Evolutionary conservation across 2,797 vertebrate genomes (phyloP), one percentile per base, ranked within the genome.

Genomic region (Phylloscopus collybita): DNA sequence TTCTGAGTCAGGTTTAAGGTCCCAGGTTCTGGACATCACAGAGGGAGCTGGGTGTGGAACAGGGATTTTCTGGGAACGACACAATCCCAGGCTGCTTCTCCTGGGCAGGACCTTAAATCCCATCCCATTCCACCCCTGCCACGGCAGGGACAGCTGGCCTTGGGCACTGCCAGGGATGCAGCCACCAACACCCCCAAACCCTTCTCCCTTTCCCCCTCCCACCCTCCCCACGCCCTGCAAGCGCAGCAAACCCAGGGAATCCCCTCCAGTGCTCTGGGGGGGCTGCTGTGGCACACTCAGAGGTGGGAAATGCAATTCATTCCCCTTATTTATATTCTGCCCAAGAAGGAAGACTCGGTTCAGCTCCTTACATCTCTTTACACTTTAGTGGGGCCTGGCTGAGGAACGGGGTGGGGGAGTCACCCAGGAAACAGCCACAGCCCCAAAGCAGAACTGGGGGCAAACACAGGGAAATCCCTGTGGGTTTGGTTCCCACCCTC

Each of bases 251-350:
- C 27, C 88, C 54, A 67, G 26, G 51, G 38, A 80, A 84, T 78
- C 26, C 90, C 69, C 26, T 22, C 59, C 13, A 59, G 50, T 26
- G 5, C 94, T 30, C 88, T 5, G 34, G 84, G 62, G 80, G 59
- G 62, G 56, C 34, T 51, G 9, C 91, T 15, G 5, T 1, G 6
- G 70, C 54, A 47, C 9, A 19, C 67, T 75, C 34, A 18, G 90
- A 90, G 86, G 5, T 13, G 59, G 34, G n/a, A 61, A 79, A 84
- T 91, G 65, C 51, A 81, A 94, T 92, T 96, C 78, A 92, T 81
- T 82, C 75, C 51, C 71, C 92, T 92, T 57, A 65, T 93, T 95
- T 79, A 66, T 51, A 95, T 92, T 93, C 90, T 47, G 54, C 59
- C 73, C 70, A 29, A 9, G 0, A 57, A 45, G 64, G 16, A 36